Conservation (phyloP, 2,113 vertebrate genomes). For the Paramisgurnus dabryanus region DNA sequence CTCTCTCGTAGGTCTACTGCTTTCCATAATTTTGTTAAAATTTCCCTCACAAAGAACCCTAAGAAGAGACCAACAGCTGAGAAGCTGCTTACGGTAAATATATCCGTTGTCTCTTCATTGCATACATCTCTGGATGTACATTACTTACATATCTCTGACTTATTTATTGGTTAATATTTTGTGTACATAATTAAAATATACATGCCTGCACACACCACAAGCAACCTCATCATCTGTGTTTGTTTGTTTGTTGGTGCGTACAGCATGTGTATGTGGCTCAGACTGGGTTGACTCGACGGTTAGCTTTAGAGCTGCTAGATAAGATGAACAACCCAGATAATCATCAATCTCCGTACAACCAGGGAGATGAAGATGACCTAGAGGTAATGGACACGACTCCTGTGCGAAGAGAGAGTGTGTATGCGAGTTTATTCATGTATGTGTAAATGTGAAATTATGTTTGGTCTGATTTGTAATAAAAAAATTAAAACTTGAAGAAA, state of each 20-base stretch:
- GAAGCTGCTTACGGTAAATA: constrained; percentile 87
- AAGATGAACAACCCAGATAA: constrained; percentile 95
- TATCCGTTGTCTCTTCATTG: constrained; percentile 32
- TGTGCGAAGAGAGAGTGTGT: constrained; percentile 13
- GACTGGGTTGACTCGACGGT: constrained; percentile 82
- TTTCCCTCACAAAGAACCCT: constrained; percentile 94
- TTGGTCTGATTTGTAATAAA: too few relatives aligned
- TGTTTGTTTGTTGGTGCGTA: constrained; percentile 5
- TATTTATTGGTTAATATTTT: background rate
- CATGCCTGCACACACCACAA: background rate
- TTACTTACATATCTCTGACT: background rate
- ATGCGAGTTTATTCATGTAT: background rate
- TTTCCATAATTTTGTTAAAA: constrained; percentile 97
- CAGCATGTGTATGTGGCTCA: constrained; percentile 89
- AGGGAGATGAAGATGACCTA: constrained; percentile 90
- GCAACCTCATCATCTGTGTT: background rate
- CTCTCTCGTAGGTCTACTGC: constrained; percentile 79
- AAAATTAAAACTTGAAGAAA: too few relatives aligned
- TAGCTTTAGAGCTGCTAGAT: constrained; percentile 92
- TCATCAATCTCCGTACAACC: constrained; percentile 82
- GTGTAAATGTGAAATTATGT: background rate
- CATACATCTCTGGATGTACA: background rate
- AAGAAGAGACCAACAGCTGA: constrained; percentile 98
- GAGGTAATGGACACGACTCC: constrained; percentile 76
- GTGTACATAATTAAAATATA: background rate